Evolutionary conservation across 2,113 vertebrate genomes (phyloP), one percentile per base, ranked within the genome.

Genomic region (Cinclus mexicanus): DNA sequence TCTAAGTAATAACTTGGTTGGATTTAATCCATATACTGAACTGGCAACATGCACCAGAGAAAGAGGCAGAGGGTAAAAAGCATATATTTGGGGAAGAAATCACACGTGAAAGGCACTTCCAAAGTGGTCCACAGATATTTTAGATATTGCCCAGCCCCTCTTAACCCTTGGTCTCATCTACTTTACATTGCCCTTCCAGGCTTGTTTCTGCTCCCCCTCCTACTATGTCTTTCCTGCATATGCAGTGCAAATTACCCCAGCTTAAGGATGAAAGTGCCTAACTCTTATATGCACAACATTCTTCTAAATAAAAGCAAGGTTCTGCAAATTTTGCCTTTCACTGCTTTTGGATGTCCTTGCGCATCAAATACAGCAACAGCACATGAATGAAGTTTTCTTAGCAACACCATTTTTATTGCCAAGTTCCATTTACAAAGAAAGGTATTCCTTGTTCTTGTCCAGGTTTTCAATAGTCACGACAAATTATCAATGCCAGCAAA

Each of bases 401-500:
- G 59, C 94, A 93, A 96, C 69, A 72, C 47, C 59, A 67, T 80
- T 96, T 98, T 98, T 97, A 98, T 98, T 98, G 97, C 95, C 97
- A 96, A 97, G 93, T 94, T 96, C 26, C 87, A 87, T 96, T 96
- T 95, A 97, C 96, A 97, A 95, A 95, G 87, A 90, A 96, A 97
- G 89, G 84, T 87, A 55, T 86, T 97, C 89, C 93, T 95, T 63
- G 64, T 89, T 96, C 89, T 94, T 42, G 53, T 87, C 80, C 78
- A 94, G 17, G 46, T 83, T 95, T 78, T 87, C 89, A 55, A 87
- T 8, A 91, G 91, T 83, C 75, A 72, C 1, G 1, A 94, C 89
- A 76, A 56, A 42, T 28, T 74, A 97, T 61, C 94, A 95, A 94
- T 41, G 14, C 47, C 61, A 92, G 76, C 72, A 60, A 85, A 89